phyloP scores from a whole-genome alignment of 92 coral and sea anemone species.

The Diadumene lineata region DNA sequence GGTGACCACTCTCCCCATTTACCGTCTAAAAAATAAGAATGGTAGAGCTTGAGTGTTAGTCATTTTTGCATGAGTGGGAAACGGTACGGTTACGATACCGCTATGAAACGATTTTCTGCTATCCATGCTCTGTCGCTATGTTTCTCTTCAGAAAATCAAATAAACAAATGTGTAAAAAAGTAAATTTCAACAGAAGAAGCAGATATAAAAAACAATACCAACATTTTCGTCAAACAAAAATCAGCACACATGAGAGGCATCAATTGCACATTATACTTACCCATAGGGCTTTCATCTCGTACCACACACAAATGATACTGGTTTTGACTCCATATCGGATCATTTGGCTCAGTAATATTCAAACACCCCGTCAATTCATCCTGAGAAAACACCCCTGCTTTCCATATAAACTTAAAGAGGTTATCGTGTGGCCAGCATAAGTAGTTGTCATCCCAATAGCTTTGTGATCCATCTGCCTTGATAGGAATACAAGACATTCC shows the following conservation, averaged over 20 bases:
- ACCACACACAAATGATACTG: slow-evolving; percentile 52
- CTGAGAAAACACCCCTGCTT: slow-evolving; percentile 14
- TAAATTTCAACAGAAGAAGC: no score
- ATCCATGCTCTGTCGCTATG: no score
- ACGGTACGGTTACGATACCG: no score
- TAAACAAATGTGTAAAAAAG: no score
- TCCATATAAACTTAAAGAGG: slow-evolving; percentile 59
- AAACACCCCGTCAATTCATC: slow-evolving; percentile 40
- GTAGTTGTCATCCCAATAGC: slow-evolving; percentile 61
- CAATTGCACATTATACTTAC: slow-evolving; percentile 23
- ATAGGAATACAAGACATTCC: slow-evolving; percentile 58
- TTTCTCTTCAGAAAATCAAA: no score
- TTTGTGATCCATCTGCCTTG: slow-evolving; percentile 19
- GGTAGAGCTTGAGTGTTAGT: no score
- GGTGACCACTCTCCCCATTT: slow-evolving; percentile 58
- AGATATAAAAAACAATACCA: no score
- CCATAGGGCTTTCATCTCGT: slow-evolving; percentile 41
- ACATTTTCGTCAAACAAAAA: no score
- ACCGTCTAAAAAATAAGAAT: no score
- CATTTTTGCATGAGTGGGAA: no score
- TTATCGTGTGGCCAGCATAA: slow-evolving; percentile 64
- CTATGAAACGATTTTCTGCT: no score
- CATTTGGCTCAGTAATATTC: slow-evolving; percentile 39
- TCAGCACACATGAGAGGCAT: no score
- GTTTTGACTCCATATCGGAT: slow-evolving; percentile 12